phyloP scores from a whole-genome alignment of 1,140 invertebrate genomes.

The honey bee (Apis mellifera) region DNA sequence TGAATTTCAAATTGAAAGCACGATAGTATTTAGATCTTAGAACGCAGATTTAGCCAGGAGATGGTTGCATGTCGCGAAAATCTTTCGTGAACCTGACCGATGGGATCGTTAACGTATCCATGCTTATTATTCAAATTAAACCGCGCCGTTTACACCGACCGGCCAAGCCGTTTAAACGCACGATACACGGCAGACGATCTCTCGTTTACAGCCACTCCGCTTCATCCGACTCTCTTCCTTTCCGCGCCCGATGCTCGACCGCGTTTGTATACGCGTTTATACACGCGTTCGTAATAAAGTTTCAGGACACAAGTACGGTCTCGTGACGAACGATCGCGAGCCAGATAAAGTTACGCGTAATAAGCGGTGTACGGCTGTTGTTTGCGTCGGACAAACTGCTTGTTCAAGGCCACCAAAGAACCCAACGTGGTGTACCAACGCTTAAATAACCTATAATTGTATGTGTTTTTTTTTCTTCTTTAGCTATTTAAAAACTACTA shows the following conservation, averaged over 20 bases:
- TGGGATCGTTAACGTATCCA: slow-evolving; percentile 12
- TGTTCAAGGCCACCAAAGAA: not conserved
- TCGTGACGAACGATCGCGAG: slow-evolving; percentile 8
- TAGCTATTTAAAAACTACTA: fast-evolving
- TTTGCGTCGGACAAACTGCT: not conserved
- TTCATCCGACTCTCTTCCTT: not conserved
- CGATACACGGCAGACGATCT: not conserved
- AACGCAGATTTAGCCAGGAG: not conserved
- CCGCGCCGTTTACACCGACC: slow-evolving; percentile 8
- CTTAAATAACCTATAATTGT: not conserved
- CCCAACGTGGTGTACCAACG: fast-evolving
- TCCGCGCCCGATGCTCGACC: not conserved
- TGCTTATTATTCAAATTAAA: slow-evolving; percentile 35
- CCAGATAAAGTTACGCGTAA: not conserved
- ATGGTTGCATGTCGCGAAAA: not conserved
- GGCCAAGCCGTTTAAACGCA: slow-evolving; percentile 12
- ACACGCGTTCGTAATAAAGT: not conserved
- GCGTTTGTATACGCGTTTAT: not conserved
- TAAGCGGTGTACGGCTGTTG: not conserved
- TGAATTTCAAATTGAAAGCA: too few species aligned
- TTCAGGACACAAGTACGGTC: not conserved
- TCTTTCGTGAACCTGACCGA: not conserved
- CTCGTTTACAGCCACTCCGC: not conserved
- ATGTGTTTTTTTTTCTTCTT: not conserved
- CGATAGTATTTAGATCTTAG: not conserved